These are phyloP conservation scores for Brachyptera risi DNA, from an alignment of 2,888 invertebrate species.

Conservation along the genomic window DNA sequence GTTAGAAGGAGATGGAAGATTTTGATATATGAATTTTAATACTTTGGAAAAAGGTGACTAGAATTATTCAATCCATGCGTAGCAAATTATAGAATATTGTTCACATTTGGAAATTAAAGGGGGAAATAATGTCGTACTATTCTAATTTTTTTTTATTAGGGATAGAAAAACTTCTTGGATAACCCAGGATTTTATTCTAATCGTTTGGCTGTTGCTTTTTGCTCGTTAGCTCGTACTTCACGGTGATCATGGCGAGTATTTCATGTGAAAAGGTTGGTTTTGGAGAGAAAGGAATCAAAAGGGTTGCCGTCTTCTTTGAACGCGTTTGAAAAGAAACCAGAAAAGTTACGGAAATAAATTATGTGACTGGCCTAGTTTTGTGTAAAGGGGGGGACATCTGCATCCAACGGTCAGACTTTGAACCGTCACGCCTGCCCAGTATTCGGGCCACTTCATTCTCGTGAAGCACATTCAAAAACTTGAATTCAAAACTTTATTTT, in stretches of 20 bases:
- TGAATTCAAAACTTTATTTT: no score
- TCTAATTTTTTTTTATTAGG: background rate
- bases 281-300: background rate
- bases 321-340: background rate
- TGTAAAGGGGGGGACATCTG: slow-evolving; percentile 4
- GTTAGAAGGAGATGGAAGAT: no score
- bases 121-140: background rate
- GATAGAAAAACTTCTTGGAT: background rate
- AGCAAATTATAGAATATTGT: slow-evolving; percentile 19
- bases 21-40: slow-evolving; percentile 20
- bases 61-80: slow-evolving; percentile 6
- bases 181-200: slow-evolving; percentile 14
- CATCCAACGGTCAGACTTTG: no score
- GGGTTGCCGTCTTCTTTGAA: background rate
- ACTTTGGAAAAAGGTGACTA: background rate
- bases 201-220: background rate
- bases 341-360: slow-evolving; percentile 11
- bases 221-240: slow-evolving; percentile 1
- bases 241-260: background rate
- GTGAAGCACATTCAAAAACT: no score
- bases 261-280: background rate
- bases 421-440: no score
- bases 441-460: no score
- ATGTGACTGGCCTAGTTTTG: no score
- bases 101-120: background rate